These are phyloP conservation scores for Drosophila seguyi DNA, from an alignment of 1,140 invertebrate genomes.

Conservation along the genomic window DNA sequence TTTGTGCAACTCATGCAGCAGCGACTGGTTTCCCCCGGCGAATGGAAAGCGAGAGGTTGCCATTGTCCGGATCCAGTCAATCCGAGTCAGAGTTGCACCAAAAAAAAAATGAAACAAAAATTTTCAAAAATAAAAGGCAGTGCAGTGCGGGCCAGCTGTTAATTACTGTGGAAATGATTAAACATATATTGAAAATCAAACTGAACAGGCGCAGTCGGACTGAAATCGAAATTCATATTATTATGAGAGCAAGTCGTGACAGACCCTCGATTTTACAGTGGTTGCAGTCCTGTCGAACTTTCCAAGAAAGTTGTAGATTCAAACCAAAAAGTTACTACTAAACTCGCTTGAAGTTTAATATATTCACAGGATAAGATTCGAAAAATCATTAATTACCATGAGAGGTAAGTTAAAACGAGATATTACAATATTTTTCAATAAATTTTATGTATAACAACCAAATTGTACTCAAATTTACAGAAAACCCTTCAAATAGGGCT, in stretches of 20 bases:
- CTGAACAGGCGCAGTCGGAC: conserved; percentile 14
- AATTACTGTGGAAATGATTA: conserved; percentile 73
- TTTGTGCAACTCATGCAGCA: conserved; percentile 19
- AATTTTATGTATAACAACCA: neutral
- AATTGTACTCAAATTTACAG: neutral
- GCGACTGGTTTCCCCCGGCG: conserved; percentile 20
- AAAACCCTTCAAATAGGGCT: neutral
- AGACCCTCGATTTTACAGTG: conserved; percentile 27
- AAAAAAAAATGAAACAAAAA: conserved; percentile 15
- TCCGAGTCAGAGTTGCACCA: conserved; percentile 21
- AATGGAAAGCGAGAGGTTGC: conserved; percentile 33
- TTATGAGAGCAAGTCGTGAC: conserved; percentile 51
- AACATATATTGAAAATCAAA: conserved; percentile 60
- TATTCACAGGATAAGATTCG: neutral
- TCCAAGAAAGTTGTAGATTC: neutral
- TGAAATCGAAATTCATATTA: conserved; percentile 36
- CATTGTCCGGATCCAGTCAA: conserved; percentile 23
- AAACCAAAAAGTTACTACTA: too few species aligned
- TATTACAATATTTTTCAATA: neutral
- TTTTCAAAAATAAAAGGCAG: neutral
- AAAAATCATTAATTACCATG: neutral
- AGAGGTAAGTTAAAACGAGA: neutral
- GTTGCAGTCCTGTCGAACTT: neutral
- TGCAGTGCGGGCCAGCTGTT: conserved; percentile 36
- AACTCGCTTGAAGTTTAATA: neutral